Base-by-base conservation (phyloP, 92 coral and sea anemone species). In the Paramuricea clavata region DNA sequence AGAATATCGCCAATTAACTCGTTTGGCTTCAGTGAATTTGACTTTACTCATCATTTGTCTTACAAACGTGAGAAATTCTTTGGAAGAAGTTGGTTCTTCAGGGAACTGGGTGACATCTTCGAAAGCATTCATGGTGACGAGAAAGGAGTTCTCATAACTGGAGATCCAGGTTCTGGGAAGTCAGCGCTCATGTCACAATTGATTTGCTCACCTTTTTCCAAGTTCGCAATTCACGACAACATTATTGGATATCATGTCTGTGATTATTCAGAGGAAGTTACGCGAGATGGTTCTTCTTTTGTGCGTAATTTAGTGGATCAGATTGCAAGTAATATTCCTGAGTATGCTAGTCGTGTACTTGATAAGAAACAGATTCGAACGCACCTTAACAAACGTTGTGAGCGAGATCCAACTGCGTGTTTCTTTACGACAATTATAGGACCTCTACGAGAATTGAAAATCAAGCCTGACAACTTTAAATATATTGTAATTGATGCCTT, bases 211-310 rank as follows among this genome's bases (percentile, higher is more conserved):
- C 87, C 89, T 33, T 77, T 80, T 27, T 92, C 98, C 17, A 94
- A 83, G 25, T 68, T 81, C 15, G 69, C 83, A 32, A 90, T 94
- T 52, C 94, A 95, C 70, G 88, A 76, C 68, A 92, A 90, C 41
- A 72, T 95, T 22, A 85, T 95, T 39, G 98, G 93, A 25, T 95
- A 90, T 83, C 98, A 95, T 54, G 70, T 95, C 23, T 95, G 98
- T 64, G 91, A 89, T 16, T 78, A 89, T 49, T 90, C 95, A 28
- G 91, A 88, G 43, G 92, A 82, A 67, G 92, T 81, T 28, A 95
- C 93, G 50, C 97, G 76, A 76, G 85, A 82, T 50, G 91, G 89
- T 17, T 95, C 92, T 27, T 69, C 36, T 82, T 95, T 95, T 85
- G 97, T 95, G 41, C 98, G 95, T 25, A 94, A 94, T 49, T 49